These are phyloP conservation scores for Adineta ricciae DNA, from an alignment of 2,888 invertebrate species.

Conservation along the genomic window DNA sequence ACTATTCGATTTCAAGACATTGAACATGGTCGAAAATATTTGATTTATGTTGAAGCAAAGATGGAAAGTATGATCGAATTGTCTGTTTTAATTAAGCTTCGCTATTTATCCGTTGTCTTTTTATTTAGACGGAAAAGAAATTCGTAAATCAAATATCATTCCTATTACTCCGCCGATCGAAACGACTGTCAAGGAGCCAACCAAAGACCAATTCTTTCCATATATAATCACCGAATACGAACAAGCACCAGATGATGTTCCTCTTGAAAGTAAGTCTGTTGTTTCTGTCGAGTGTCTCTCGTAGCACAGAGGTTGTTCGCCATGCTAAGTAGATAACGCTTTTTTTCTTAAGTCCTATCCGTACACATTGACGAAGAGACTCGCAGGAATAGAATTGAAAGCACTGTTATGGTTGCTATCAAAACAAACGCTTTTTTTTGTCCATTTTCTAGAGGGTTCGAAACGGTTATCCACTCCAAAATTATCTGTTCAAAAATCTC, in stretches of 20 bases:
- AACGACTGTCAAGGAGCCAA: background rate
- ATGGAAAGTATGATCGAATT: background rate
- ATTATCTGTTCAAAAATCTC: background rate
- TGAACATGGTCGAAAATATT: background rate
- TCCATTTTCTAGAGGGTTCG: background rate
- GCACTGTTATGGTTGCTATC: too few relatives aligned
- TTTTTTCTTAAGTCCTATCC: background rate
- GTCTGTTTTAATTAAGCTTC: background rate
- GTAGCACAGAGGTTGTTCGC: too few relatives aligned
- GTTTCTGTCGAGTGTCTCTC: too few relatives aligned
- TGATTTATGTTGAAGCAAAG: background rate
- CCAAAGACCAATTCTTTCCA: background rate
- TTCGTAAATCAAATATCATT: background rate
- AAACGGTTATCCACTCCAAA: background rate
- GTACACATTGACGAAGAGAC: background rate
- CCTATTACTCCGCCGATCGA: background rate
- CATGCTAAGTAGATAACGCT: too few relatives aligned
- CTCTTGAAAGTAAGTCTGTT: background rate
- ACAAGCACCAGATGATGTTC: background rate
- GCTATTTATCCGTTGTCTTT: background rate
- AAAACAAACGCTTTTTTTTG: background rate
- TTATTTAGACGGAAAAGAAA: background rate
- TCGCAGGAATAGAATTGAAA: background rate
- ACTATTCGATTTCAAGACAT: background rate
- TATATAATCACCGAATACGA: background rate